Evolutionary conservation across 2,797 vertebrate species (phyloP), one percentile per base, ranked within the genome.

Genomic region (Erethizon dorsatum): DNA sequence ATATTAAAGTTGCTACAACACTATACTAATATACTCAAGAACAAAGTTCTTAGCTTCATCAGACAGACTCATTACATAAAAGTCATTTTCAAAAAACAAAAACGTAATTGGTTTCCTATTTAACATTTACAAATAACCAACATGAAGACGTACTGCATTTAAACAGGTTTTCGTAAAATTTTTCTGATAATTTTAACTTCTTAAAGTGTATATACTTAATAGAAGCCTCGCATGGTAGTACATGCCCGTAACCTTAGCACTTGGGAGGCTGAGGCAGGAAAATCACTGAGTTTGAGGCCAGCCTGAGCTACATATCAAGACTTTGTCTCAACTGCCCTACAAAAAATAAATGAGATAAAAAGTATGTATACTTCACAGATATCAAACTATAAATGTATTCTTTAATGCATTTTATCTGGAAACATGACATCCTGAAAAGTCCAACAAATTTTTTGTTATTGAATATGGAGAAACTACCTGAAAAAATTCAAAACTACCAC

Each of bases 381-480:
- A 86, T 67, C 83, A 79, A 75, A n/a, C 67, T 41, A 83, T 87
- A 96, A 59, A 83, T 59, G 92, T 33, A n/a, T 65, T 75, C 73
- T 89, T 75, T 52, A 47, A 75, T 14, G 88, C 6, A 73, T 95
- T 84, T 84, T 90, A 37, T 69, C 56, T 86, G 80, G 37, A 84
- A 92, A 88, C 4, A 12, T 95, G 84, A 94, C n/a, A 94, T 86
- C 93, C 11, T 78, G 28, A 47, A 1, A 89, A 91, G 50, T 57
- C 8, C 82, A 93, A 77, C 13, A 54, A 47, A 59, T 65, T 37
- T 92, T 95, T 82, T 75, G 65, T 93, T 93, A 90, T 33, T 33
- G 56, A 22, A 22, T 24, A 94, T 6, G 7, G 24, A 98, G 86
- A 97, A 83, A 37, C 59, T 75, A 47, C 89, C 87, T 94, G 79